These are phyloP conservation scores for Zapornia atra DNA, from an alignment of 2,113 vertebrate species.

Conservation along the genomic window DNA sequence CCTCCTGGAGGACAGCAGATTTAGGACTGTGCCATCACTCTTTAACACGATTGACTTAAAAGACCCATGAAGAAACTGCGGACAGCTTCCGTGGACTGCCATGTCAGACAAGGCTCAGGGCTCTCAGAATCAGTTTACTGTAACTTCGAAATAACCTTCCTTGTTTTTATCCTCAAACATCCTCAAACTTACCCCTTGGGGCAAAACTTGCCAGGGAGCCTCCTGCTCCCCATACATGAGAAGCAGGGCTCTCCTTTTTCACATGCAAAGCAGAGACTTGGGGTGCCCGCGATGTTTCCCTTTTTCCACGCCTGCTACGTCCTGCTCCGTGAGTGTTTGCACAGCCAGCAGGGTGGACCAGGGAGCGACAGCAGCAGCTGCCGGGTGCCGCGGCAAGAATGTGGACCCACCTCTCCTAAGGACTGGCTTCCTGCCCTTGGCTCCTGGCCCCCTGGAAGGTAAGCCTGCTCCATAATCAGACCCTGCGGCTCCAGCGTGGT, in stretches of 20 bases:
- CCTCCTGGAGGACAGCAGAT: background rate
- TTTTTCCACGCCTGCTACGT: background rate
- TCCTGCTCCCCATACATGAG: fast-evolving
- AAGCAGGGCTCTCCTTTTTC: background rate
- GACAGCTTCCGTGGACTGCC: background rate
- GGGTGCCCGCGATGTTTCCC: background rate
- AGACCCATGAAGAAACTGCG: fast-evolving
- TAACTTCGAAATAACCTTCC: background rate
- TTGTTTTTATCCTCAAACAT: background rate
- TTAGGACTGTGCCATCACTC: background rate
- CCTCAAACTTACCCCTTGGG: background rate
- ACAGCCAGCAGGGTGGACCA: conserved; percentile 28
- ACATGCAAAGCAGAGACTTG: background rate
- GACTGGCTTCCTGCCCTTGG: conserved; percentile 54
- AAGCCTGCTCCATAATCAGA: conserved; percentile 57
- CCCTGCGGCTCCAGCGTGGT: background rate
- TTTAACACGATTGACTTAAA: background rate
- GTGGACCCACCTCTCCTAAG: conserved; percentile 60
- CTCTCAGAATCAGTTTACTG: background rate
- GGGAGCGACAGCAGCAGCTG: conserved; percentile 85
- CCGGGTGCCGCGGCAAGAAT: conserved; percentile 58
- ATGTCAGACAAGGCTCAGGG: background rate
- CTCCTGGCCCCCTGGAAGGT: conserved; percentile 77
- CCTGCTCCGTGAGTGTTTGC: conserved; percentile 8
- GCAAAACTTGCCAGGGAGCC: background rate